phyloP scores from a whole-genome alignment of 2,888 invertebrate genomes.

The Pammene aurita region DNA sequence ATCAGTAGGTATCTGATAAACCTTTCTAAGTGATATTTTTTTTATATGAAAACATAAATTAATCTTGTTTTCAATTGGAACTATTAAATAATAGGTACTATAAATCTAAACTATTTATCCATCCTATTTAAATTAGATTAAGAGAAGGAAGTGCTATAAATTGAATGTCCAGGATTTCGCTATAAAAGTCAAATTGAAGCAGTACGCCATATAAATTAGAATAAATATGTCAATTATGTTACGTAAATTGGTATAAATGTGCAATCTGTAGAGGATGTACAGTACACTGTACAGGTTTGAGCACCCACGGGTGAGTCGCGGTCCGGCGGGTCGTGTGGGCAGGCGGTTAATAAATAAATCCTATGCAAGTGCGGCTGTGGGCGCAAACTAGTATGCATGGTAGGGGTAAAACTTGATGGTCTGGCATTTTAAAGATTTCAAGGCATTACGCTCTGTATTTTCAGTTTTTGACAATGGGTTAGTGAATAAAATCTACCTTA shows the following conservation, averaged over 20 bases:
- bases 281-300: constrained; percentile 28
- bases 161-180: constrained; percentile 1
- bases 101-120: neutral
- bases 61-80: neutral
- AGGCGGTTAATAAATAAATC: constrained; percentile 23
- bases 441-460: neutral
- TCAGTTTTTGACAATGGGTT: too few relatives aligned
- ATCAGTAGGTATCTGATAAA: too few relatives aligned
- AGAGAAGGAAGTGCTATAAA: neutral
- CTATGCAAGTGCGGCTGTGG: constrained; percentile 29
- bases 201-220: constrained; percentile 18
- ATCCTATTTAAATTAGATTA: neutral
- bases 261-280: constrained; percentile 17
- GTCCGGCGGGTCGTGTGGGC: constrained; percentile 10
- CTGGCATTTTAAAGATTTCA: neutral
- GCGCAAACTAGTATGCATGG: constrained; percentile 25
- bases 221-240: constrained; percentile 29
- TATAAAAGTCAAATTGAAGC: constrained; percentile 21
- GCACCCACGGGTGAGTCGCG: constrained; percentile 19
- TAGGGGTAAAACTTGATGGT: constrained; percentile 7
- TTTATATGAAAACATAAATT: neutral
- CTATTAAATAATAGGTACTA: neutral
- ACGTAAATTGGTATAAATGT: constrained; percentile 25
- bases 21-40: too few relatives aligned
- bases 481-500: too few relatives aligned